These are phyloP conservation scores for Lineus longissimus DNA, from an alignment of 1,140 invertebrate genomes.

Conservation along the genomic window DNA sequence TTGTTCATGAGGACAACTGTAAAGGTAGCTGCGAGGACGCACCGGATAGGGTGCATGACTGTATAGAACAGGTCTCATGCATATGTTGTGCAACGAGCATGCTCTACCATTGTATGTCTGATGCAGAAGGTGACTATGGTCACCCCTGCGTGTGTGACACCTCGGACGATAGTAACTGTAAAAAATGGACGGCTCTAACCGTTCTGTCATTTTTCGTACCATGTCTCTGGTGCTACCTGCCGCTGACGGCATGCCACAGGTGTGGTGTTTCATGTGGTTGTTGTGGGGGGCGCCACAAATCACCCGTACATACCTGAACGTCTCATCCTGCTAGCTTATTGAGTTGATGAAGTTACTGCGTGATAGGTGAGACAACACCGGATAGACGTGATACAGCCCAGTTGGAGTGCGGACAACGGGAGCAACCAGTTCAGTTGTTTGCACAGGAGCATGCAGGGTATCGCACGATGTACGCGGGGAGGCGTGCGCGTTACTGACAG, in stretches of 20 bases:
- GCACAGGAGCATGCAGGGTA: too few relatives aligned
- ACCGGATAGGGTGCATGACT: slow-evolving; percentile 75
- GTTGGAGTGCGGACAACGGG: too few relatives aligned
- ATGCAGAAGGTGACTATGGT: slow-evolving; percentile 62
- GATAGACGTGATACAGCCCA: too few relatives aligned
- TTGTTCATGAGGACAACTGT: slow-evolving; percentile 71
- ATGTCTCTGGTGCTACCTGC: slow-evolving; percentile 89
- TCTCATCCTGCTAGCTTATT: too few relatives aligned
- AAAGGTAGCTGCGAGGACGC: slow-evolving; percentile 82
- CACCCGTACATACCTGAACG: not conserved
- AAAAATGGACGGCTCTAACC: slow-evolving; percentile 75
- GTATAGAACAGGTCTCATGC: slow-evolving; percentile 78
- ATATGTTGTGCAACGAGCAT: slow-evolving; percentile 75
- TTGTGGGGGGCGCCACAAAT: slow-evolving; percentile 79
- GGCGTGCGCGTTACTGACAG: too few relatives aligned
- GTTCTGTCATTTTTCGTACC: slow-evolving; percentile 83
- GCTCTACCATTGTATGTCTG: slow-evolving; percentile 88
- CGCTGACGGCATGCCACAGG: slow-evolving; percentile 76
- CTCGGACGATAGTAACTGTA: slow-evolving; percentile 43
- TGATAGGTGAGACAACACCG: too few relatives aligned
- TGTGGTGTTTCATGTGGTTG: slow-evolving; percentile 73
- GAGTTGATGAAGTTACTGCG: too few relatives aligned
- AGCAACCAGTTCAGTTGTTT: too few relatives aligned
- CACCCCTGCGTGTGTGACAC: slow-evolving; percentile 55
- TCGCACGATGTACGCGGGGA: too few relatives aligned